Conservation (phyloP, 2,888 invertebrate genomes). For the Antitype chi region DNA sequence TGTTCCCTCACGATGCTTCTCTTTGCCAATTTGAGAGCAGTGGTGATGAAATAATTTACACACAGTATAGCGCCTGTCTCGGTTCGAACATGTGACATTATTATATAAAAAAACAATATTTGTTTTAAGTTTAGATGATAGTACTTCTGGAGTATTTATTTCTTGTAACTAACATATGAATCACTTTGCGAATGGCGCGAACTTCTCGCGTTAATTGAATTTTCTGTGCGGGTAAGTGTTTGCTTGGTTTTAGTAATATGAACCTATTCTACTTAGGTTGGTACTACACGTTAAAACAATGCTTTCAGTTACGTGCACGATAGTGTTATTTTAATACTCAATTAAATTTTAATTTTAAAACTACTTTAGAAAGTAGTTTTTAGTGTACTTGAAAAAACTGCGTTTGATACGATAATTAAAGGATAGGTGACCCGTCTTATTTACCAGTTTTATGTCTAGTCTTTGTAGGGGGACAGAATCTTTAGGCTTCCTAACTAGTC, state of each 20-base stretch:
- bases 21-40: too few species aligned
- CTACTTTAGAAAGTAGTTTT: neutral
- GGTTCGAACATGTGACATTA: too few species aligned
- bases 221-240: constrained; percentile 40
- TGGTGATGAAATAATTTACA: too few species aligned
- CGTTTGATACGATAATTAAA: neutral
- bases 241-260: constrained; percentile 31
- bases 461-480: neutral
- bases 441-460: neutral
- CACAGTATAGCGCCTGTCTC: too few species aligned
- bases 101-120: too few species aligned
- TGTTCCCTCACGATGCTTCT: too few species aligned
- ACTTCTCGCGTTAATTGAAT: constrained; percentile 47
- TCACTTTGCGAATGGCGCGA: neutral
- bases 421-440: neutral
- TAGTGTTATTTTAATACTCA: constrained; percentile 9
- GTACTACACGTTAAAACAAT: neutral
- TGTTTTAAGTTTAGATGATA: too few species aligned
- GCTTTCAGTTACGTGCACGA: neutral
- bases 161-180: constrained; percentile 11
- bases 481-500: neutral
- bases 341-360: neutral
- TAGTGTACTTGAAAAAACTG: neutral
- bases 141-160: constrained; percentile 30
- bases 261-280: constrained; percentile 7